These are phyloP conservation scores for Trachymyrmex cornetzi DNA, from an alignment of 1,140 invertebrate species.

Conservation along the genomic window DNA sequence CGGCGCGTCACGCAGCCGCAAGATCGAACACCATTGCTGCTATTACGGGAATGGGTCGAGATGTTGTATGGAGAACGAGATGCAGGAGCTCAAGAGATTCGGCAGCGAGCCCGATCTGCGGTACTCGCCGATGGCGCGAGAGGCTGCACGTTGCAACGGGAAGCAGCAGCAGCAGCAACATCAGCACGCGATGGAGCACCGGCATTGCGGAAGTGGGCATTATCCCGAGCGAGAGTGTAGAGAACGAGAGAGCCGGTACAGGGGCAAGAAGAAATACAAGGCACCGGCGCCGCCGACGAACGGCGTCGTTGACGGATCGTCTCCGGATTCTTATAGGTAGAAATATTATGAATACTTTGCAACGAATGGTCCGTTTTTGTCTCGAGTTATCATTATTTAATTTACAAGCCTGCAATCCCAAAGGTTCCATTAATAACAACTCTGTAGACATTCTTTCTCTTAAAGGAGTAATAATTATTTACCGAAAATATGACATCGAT, in stretches of 20 bases:
- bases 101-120: slow-evolving; percentile 92
- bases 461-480: not conserved
- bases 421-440: not conserved
- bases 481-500: not conserved
- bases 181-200: slow-evolving; percentile 65
- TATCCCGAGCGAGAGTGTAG: slow-evolving; percentile 74
- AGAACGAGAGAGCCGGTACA: slow-evolving; percentile 81
- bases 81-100: slow-evolving; percentile 85
- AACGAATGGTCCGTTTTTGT: not conserved
- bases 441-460: not conserved
- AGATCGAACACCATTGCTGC: slow-evolving; percentile 72
- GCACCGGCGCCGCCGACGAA: slow-evolving; percentile 88
- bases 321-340: slow-evolving; percentile 78
- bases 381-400: not conserved
- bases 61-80: slow-evolving; percentile 70
- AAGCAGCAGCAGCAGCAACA: slow-evolving; percentile 59
- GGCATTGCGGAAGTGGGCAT: slow-evolving; percentile 59
- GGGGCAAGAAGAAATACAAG: slow-evolving; percentile 89
- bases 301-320: slow-evolving; percentile 68
- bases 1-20: slow-evolving; percentile 65
- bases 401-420: not conserved
- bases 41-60: slow-evolving; percentile 72
- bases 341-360: not conserved
- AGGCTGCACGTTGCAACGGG: slow-evolving; percentile 42
- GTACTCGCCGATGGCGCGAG: slow-evolving; percentile 72